Evolutionary conservation across 2,113 vertebrate species (phyloP).

Genomic region (Limanda limanda): DNA sequence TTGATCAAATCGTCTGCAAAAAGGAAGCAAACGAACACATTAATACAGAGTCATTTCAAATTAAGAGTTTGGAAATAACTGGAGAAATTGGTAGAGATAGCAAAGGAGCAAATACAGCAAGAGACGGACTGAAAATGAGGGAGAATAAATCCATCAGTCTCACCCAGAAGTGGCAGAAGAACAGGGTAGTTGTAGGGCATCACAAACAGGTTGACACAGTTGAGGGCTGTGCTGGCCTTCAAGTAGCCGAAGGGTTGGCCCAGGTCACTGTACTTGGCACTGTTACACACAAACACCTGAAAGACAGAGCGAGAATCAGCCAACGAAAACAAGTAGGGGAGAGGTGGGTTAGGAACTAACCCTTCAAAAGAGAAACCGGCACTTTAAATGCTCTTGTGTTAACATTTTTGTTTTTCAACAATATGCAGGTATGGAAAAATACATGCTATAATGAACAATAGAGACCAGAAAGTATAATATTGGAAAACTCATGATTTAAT

Average conservation of each 20-base stretch:
- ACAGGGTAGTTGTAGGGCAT: slow-evolving; percentile 99
- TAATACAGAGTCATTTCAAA: background rate
- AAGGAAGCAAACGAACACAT: slow-evolving; percentile 18
- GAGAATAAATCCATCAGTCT: slow-evolving; percentile 27
- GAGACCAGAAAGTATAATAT: background rate
- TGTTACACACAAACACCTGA: slow-evolving; percentile 97
- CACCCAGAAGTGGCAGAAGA: slow-evolving; percentile 95
- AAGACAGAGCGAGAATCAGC: background rate
- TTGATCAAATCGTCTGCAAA: slow-evolving; percentile 94
- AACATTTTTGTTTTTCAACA: no score
- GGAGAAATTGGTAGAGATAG: background rate
- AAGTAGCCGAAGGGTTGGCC: slow-evolving; percentile 97
- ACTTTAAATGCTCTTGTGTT: no score
- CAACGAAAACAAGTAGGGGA: background rate
- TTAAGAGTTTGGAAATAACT: background rate
- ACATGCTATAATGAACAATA: no score
- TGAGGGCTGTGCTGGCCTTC: slow-evolving; percentile 97
- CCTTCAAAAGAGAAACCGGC: background rate
- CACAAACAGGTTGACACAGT: slow-evolving; percentile 98
- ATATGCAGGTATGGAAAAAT: no score
- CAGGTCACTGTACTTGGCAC: slow-evolving; percentile 97
- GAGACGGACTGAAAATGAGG: background rate
- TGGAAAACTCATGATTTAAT: background rate
- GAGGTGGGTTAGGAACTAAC: no score
- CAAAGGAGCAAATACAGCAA: background rate